phyloP scores from a whole-genome alignment of 1,140 invertebrate species.

The Grapholita molesta region DNA sequence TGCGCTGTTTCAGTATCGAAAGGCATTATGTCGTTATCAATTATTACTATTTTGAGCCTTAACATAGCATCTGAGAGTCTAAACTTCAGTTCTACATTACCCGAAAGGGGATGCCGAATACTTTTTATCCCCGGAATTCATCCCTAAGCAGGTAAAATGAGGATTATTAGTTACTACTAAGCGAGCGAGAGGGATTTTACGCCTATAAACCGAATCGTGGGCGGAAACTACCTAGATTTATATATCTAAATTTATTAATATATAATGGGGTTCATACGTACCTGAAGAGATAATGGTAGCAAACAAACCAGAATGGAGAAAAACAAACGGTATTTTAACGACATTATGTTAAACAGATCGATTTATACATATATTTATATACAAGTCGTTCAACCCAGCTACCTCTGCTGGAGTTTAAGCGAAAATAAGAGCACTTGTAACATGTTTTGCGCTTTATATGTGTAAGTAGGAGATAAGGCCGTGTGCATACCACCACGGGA shows the following conservation, averaged over 20 bases:
- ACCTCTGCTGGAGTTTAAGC: background rate
- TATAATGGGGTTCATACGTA: background rate
- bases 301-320: background rate
- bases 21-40: background rate
- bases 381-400: background rate
- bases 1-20: background rate
- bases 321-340: background rate
- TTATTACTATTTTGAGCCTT: background rate
- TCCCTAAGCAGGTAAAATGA: too few species aligned
- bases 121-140: too few species aligned
- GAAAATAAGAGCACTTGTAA: background rate
- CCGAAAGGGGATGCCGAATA: too few species aligned
- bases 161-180: too few species aligned
- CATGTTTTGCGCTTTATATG: background rate
- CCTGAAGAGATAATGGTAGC: background rate
- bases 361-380: background rate
- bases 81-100: too few species aligned
- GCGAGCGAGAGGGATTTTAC: too few species aligned
- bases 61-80: background rate
- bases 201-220: too few species aligned
- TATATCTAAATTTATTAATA: background rate
- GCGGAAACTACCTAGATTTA: too few species aligned
- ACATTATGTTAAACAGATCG: background rate
- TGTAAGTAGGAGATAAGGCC: background rate
- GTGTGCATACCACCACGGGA: background rate